A percentile compares a stretch with the other conserved stretches of the same genome.
Evolutionary conservation across 2,888 invertebrate genomes (phyloP).

Genomic region (Apamea monoglypha): DNA sequence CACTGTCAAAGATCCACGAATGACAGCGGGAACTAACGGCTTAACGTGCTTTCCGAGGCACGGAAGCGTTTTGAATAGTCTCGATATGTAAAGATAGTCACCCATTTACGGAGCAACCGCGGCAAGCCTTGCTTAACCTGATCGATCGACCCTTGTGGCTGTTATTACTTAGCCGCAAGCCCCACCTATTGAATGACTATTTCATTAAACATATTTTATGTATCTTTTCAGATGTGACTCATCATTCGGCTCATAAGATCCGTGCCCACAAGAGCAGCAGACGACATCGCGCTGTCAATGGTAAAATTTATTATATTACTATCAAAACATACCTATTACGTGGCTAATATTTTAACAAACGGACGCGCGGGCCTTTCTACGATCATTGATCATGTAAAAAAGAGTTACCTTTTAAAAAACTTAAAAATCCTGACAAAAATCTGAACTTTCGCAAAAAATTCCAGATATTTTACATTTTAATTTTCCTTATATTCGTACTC

Average conservation of each 20-base stretch:
- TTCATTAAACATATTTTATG: neutral
- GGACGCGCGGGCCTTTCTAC: neutral
- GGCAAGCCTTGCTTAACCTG: too few species aligned
- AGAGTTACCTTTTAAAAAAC: neutral
- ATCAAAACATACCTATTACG: slow-evolving; percentile 7
- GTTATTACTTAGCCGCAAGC: too few species aligned
- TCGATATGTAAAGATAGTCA: too few species aligned
- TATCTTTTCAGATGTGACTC: slow-evolving; percentile 75
- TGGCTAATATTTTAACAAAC: neutral
- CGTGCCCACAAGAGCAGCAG: slow-evolving; percentile 75
- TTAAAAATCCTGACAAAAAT: neutral
- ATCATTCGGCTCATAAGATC: slow-evolving; percentile 74
- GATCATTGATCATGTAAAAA: neutral
- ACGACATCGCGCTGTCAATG: slow-evolving; percentile 81
- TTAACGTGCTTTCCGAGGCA: too few species aligned
- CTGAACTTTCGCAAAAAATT: neutral
- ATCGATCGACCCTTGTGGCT: too few species aligned
- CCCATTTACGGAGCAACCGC: too few species aligned
- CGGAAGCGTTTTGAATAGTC: too few species aligned
- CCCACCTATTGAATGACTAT: neutral
- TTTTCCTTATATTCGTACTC: neutral
- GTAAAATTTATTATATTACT: slow-evolving; percentile 67
- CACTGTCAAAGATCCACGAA: too few species aligned
- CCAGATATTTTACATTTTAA: neutral
- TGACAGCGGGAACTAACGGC: too few species aligned